Evolutionary conservation across 2,113 vertebrate genomes (phyloP).

Genomic region (Pelecanus crispus): DNA sequence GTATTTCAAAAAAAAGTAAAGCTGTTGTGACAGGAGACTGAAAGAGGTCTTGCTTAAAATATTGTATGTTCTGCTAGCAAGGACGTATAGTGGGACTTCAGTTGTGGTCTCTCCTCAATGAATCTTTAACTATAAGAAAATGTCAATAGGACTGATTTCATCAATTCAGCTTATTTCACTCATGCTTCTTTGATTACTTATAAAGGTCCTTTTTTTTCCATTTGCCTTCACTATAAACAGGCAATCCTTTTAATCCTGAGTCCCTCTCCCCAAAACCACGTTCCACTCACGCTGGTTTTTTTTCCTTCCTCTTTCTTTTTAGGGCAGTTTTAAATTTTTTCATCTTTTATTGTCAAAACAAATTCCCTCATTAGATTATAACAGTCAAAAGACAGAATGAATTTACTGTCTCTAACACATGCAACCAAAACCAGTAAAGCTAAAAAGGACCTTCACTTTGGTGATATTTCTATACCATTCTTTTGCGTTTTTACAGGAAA

Average conservation of each 20-base stretch:
- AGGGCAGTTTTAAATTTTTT: neutral
- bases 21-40: neutral
- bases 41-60: neutral
- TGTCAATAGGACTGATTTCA: neutral
- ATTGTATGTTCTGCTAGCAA: neutral
- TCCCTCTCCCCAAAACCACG: neutral
- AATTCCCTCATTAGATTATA: neutral
- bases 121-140: neutral
- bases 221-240: neutral
- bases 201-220: neutral
- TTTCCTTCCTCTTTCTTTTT: neutral
- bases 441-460: neutral
- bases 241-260: neutral
- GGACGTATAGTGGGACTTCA: neutral
- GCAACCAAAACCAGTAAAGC: neutral
- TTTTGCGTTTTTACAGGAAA: neutral
- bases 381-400: neutral
- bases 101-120: neutral
- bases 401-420: neutral
- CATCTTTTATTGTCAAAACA: neutral
- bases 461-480: neutral
- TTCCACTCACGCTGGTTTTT: accelerated
- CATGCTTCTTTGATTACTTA: neutral
- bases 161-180: neutral
- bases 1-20: neutral